Evolutionary conservation across 2,797 vertebrate genomes (phyloP).

Genomic region (Darevskia nairensis): DNA sequence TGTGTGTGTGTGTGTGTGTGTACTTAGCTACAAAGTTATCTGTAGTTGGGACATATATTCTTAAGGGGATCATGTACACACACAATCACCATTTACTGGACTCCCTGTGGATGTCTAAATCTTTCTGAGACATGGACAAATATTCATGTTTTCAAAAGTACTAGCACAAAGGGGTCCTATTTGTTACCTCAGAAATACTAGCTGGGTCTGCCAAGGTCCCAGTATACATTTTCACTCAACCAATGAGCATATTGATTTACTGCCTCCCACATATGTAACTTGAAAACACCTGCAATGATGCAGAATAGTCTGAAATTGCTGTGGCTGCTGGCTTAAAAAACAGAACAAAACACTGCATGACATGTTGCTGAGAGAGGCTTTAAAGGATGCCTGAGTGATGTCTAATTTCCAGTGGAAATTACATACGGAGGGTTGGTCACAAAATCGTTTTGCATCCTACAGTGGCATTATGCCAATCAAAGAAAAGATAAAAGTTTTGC

Average conservation of each 20-base stretch:
- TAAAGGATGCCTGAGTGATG: neutral
- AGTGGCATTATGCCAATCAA: neutral
- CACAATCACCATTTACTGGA: constrained; percentile 35
- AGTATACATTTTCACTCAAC: neutral
- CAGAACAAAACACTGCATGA: neutral
- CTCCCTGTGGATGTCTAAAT: constrained; percentile 44
- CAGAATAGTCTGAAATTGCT: neutral
- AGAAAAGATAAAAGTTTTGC: neutral
- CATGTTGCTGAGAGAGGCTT: neutral
- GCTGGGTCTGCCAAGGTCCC: neutral
- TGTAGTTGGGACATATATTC: neutral
- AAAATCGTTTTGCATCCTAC: neutral
- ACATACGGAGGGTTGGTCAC: neutral
- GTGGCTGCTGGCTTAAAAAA: constrained; percentile 8
- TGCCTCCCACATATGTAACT: neutral
- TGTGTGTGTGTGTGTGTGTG: neutral
- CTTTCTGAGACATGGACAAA: constrained; percentile 34
- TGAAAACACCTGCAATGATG: neutral
- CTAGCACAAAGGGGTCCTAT: constrained; percentile 6
- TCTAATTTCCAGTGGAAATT: constrained; percentile 12
- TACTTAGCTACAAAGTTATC: neutral
- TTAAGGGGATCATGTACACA: neutral
- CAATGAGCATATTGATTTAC: neutral
- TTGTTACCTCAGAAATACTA: constrained; percentile 20
- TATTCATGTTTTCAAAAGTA: constrained; percentile 44